Evolutionary conservation across 1,140 invertebrate species (phyloP), one percentile per base, ranked within the genome.

Genomic region (Drosophila baimaii): DNA sequence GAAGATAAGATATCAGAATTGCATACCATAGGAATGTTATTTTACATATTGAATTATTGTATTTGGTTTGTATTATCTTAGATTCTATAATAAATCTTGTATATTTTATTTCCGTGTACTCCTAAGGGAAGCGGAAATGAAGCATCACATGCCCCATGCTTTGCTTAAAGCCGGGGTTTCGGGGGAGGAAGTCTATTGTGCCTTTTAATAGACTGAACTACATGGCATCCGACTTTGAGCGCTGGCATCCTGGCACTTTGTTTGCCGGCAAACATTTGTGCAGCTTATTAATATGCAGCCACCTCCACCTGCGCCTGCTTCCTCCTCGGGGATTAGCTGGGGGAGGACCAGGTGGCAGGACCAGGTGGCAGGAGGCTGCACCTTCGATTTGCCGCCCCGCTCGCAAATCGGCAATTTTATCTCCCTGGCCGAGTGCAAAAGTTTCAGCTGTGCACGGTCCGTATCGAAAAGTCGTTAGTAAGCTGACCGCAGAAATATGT

Each of bases 381-480:
- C 33, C 39, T 27, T 21, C 51, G 12, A 55, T 23, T 27, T 23
- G 21, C n/a, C 21, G 39, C 27, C 15, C 65, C 37, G 62, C 65
- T 39, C 46, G 44, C 61, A 83, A 75, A 81, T 86, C 82, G 74
- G 54, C 55, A 69, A 82, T 85, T 81, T 85, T 85, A 85, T 85
- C 83, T 85, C 41, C 79, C 69, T 65, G 70, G 78, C 69, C 69
- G 86, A 81, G 61, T 58, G 49, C 51, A 76, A 82, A 73, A 86
- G 55, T 88, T 86, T 81, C 63, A n/a, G 35, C 52, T 44, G 66
- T 57, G 33, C 54, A 49, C 57, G 76, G 75, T 77, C 44, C 79
- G 75, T 86, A 86, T 86, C 83, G 82, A 79, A 86, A 86, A 86
- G 82, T 82, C 82, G 82, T 86, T 86, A 76, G 82, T 82, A 86